Evolutionary conservation across 2,888 invertebrate species (phyloP).

Genomic region (Drosophila nigritarsus): DNA sequence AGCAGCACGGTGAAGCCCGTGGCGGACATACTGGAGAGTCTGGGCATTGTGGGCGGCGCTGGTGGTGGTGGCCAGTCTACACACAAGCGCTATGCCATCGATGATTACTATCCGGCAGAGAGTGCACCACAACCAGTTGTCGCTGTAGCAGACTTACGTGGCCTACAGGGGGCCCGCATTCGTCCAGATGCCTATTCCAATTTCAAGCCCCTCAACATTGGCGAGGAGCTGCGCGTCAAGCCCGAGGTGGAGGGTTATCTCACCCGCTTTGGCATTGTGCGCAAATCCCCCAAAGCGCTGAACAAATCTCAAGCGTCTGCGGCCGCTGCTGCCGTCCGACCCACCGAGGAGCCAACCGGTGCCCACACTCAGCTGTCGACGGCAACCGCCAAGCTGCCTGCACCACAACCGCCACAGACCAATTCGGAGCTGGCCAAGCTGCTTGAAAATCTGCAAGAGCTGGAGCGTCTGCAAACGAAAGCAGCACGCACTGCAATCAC

Average conservation of each 20-base stretch:
- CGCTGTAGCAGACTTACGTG: conserved; percentile 78
- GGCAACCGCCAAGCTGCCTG: conserved; percentile 73
- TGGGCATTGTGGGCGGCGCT: conserved; percentile 81
- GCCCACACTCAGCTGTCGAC: conserved; percentile 77
- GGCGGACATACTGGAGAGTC: conserved; percentile 79
- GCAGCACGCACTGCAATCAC: conserved; percentile 24
- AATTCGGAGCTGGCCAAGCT: conserved; percentile 85
- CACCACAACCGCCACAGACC: conserved; percentile 22
- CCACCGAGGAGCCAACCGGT: conserved; percentile 67
- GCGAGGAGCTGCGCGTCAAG: conserved; percentile 81
- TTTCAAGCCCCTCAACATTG: conserved; percentile 84
- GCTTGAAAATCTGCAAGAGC: conserved; percentile 85
- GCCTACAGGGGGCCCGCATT: conserved; percentile 76
- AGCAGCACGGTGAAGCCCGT: conserved; percentile 75
- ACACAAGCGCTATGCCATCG: conserved; percentile 73
- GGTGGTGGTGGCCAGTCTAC: conserved; percentile 28
- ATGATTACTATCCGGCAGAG: conserved; percentile 79
- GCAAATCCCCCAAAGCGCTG: conserved; percentile 79
- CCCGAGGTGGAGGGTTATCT: conserved; percentile 84
- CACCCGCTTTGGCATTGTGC: conserved; percentile 85
- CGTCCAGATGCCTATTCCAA: conserved; percentile 83
- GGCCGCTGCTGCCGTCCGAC: conserved; percentile 41
- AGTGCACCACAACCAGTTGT: conserved; percentile 80
- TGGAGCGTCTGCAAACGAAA: conserved; percentile 77
- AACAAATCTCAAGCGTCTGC: conserved; percentile 64